Evolutionary conservation across 2,113 vertebrate genomes (phyloP).

Genomic region (Labrus mixtus): DNA sequence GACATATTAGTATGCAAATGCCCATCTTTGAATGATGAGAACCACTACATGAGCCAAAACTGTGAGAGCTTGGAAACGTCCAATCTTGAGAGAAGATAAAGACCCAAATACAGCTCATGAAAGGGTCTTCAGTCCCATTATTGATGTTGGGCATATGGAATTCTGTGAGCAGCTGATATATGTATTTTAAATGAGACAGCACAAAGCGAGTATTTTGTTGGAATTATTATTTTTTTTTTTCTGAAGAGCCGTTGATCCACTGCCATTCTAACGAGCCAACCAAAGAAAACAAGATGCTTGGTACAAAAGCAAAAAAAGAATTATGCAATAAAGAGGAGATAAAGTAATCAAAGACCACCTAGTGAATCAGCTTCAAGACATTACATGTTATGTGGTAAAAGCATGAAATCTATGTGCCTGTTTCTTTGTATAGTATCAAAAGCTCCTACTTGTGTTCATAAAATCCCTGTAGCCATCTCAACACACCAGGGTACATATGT

Average conservation of each 20-base stretch:
- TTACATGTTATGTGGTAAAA: background rate
- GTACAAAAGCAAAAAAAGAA: background rate
- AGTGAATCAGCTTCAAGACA: background rate
- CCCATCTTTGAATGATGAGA: slow-evolving; percentile 16
- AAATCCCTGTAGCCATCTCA: too few species aligned
- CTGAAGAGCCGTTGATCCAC: background rate
- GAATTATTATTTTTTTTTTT: background rate
- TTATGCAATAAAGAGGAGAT: background rate
- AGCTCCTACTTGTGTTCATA: too few species aligned
- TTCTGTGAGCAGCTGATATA: background rate
- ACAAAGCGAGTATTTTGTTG: background rate
- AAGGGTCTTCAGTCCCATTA: slow-evolving; percentile 16
- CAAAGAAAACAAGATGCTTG: background rate
- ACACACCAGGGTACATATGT: too few species aligned
- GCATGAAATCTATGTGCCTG: background rate
- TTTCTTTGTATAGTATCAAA: too few species aligned
- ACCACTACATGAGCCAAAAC: background rate
- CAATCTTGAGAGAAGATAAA: slow-evolving; percentile 1
- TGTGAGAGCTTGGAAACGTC: background rate
- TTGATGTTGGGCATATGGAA: background rate
- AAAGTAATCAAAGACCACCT: background rate
- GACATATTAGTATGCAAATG: background rate
- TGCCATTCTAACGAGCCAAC: background rate
- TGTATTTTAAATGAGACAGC: background rate
- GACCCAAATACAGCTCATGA: background rate